Evolutionary conservation across 1,140 invertebrate species (phyloP), one percentile per base, ranked within the genome.

Genomic region (Cydia fagiglandana): DNA sequence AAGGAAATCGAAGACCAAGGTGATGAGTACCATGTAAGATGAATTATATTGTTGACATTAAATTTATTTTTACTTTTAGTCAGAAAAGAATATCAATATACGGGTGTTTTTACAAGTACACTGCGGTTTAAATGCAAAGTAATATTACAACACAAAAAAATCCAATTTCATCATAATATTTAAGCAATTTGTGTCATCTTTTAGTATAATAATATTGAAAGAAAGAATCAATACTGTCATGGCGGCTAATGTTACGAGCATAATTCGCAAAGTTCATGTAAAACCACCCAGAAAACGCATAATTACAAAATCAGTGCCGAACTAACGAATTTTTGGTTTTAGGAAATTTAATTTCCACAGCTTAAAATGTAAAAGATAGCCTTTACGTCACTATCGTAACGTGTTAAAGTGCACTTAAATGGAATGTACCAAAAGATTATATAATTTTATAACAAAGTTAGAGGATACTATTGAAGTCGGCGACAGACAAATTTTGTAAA

Each of bases 371-470:
- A 61, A 75, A 64, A 77, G 86, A 81, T 88, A 91, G 86, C 85
- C 82, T 84, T 85, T 87, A 87, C 83, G 84, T 86, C 84, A 85
- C 80, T 78, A 87, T 75, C 84, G 82, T 85, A 85, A 88, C 75
- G 85, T 86, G 82, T 87, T 80, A 86, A 92, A 92, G 90, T 92
- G 90, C 90, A 92, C 90, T 92, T 92, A 92, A 92, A 90, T 86
- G 85, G 87, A 89, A 83, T 90, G 89, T 88, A 91, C 89, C 90
- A 91, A 92, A 92, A 92, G 89, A 91, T 87, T 90, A 92, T 90
- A 92, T 92, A 92, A 92, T 92, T 92, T 92, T 92, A 92, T 92
- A 87, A 84, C 85, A 90, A 91, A 89, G 85, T 90, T 92, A 92
- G 89, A 86, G 79, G 84, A 86, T 89, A 84, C 85, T 84, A 86